phyloP scores from a whole-genome alignment of 1,140 invertebrate species.

The Stenopsyche tienmushanensis region DNA sequence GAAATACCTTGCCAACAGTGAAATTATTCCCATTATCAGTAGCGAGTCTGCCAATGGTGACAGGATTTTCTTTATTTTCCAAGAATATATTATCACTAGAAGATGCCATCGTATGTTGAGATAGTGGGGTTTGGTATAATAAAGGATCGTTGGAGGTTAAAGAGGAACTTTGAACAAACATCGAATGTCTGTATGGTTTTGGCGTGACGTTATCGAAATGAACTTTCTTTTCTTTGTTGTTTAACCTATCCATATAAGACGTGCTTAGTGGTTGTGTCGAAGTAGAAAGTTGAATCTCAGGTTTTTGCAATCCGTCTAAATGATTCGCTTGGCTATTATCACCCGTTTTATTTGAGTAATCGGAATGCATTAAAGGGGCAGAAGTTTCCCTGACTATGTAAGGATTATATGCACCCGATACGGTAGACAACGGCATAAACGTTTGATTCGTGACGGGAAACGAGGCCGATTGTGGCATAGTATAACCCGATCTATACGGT shows the following conservation, averaged over 20 bases:
- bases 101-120: background rate
- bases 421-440: constrained; percentile 31
- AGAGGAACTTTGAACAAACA: too few species aligned
- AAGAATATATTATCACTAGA: too few species aligned
- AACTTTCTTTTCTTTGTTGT: too few species aligned
- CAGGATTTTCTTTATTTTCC: background rate
- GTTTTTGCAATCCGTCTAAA: too few species aligned
- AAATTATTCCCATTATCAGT: constrained; percentile 25
- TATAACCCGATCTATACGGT: too few species aligned
- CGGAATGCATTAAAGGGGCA: background rate
- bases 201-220: too few species aligned
- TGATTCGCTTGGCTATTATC: too few species aligned
- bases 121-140: background rate
- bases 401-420: constrained; percentile 37
- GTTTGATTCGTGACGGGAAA: constrained; percentile 23
- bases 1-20: constrained; percentile 38
- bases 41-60: background rate
- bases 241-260: too few species aligned
- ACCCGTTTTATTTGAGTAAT: background rate
- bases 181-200: too few species aligned
- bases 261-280: too few species aligned
- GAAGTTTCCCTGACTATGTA: constrained; percentile 28
- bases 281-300: too few species aligned
- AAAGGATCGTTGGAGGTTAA: too few species aligned
- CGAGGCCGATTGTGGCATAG: constrained; percentile 25